phyloP scores from a whole-genome alignment of 2,113 vertebrate species.

The Chionis minor region DNA sequence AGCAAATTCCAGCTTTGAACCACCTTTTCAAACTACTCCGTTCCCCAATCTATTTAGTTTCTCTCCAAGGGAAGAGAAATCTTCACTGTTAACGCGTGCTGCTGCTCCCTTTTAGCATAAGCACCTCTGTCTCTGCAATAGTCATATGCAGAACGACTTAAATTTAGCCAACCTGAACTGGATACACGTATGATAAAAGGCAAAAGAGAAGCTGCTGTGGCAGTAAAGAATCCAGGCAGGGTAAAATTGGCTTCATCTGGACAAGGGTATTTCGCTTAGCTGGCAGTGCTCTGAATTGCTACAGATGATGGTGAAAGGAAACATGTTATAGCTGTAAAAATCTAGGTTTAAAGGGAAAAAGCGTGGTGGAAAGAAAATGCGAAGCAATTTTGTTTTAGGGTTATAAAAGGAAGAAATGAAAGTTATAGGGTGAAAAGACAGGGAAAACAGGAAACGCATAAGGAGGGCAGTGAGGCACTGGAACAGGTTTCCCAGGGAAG shows the following conservation, averaged over 20 bases:
- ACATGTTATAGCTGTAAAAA: neutral
- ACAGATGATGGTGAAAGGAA: neutral
- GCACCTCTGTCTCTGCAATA: neutral
- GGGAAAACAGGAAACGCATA: neutral
- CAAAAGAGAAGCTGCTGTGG: neutral
- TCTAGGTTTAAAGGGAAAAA: neutral
- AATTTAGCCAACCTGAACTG: neutral
- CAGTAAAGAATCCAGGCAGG: neutral
- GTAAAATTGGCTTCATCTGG: neutral
- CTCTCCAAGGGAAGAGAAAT: neutral
- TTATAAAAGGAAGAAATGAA: neutral
- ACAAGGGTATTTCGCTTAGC: neutral
- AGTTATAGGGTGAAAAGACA: neutral
- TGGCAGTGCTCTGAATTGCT: neutral
- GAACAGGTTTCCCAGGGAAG: too few species aligned
- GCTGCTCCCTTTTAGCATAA: neutral
- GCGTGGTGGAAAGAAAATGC: neutral
- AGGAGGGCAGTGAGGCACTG: neutral
- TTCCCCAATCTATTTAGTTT: neutral
- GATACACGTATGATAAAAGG: neutral
- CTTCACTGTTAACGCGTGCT: fast-evolving
- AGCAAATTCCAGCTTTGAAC: neutral
- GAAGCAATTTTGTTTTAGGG: neutral
- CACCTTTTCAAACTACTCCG: neutral
- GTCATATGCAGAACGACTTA: neutral